Conservation (phyloP, 2,888 invertebrate species). For the Pemphredon lugubris region DNA sequence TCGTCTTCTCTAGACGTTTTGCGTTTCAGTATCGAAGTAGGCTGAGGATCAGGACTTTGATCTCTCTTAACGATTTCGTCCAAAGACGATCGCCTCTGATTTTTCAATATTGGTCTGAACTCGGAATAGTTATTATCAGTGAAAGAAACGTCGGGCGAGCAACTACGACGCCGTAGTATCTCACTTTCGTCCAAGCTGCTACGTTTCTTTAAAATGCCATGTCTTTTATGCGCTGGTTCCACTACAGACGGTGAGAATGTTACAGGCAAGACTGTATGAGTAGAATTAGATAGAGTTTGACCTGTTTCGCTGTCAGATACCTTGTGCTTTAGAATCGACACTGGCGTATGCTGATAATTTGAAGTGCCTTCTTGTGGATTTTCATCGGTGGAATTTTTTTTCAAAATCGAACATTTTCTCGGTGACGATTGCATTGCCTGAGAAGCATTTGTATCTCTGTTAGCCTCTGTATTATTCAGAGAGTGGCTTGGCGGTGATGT, state of each 20-base stretch:
- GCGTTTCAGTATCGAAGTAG: slow-evolving; percentile 87
- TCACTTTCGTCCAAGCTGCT: slow-evolving; percentile 91
- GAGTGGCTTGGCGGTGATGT: slow-evolving; percentile 33
- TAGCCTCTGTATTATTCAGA: slow-evolving; percentile 36
- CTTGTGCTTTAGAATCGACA: slow-evolving; percentile 84
- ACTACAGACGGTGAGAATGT: slow-evolving; percentile 91
- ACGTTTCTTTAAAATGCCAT: slow-evolving; percentile 92
- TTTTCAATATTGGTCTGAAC: slow-evolving; percentile 86
- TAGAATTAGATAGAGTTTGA: slow-evolving; percentile 69
- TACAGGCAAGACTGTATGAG: slow-evolving; percentile 85
- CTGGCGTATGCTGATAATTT: slow-evolving; percentile 76
- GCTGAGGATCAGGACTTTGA: slow-evolving; percentile 85
- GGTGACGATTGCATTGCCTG: slow-evolving; percentile 60
- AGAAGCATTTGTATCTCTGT: slow-evolving; percentile 32
- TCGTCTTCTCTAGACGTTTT: slow-evolving; percentile 86
- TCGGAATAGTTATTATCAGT: slow-evolving; percentile 84
- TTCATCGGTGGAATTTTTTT: slow-evolving; percentile 59
- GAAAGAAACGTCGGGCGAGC: slow-evolving; percentile 87
- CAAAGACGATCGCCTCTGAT: slow-evolving; percentile 86
- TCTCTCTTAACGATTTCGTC: slow-evolving; percentile 86
- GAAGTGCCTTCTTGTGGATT: slow-evolving; percentile 52
- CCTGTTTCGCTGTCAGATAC: slow-evolving; percentile 79
- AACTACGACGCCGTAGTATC: slow-evolving; percentile 86
- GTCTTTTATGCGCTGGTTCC: slow-evolving; percentile 86
- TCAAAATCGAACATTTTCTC: slow-evolving; percentile 68